Base-by-base conservation (phyloP, 1,140 invertebrate genomes). In the Anoplophora glabripennis region DNA sequence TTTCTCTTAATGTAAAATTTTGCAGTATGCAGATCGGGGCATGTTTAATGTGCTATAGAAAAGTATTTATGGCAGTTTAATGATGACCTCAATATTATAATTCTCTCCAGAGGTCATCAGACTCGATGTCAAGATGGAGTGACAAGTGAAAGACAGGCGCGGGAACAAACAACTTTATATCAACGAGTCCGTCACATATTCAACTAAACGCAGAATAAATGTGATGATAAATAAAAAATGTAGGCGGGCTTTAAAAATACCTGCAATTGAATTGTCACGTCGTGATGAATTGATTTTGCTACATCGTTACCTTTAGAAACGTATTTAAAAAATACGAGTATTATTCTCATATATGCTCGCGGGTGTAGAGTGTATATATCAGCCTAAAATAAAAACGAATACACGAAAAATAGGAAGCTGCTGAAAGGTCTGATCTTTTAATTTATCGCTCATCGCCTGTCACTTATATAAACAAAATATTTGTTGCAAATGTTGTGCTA, bases 131-230 rank as follows among this genome's bases (percentile, higher is more conserved):
- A 63, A 52, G 56, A 57, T 37, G 37, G 55, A 61, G 52, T 64
- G 62, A 67, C 65, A 67, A 64, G 65, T 67, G 65, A 67, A 62
- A 64, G 65, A 67, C 65, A 64, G 59, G 59, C 59, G 62, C 53
- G 58, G 53, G 53, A 60, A 63, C 61, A 64, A 64, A 56, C 62
- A 64, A 64, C 56, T 66, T 54, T 45, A 57, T 59, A 59, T 56
- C 46, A 58, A 52, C 15, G 12, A 44, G 10, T 34, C 1, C 18
- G 12, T 28, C 37, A 33, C 2, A 37, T 33, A 18, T 53, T 38
- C 49, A 45, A 12, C 34, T 42, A n/a, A 37, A 15, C 34, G 41
- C 15, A 35, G 34, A 45, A 34, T n/a, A 14, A 15, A 40, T 17
- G 15, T 49, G 56, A 14, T 49, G 38, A 49, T 58, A 58, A 49